Base-by-base conservation (phyloP, 2,797 vertebrate genomes). In the Myripristis jacobus region DNA sequence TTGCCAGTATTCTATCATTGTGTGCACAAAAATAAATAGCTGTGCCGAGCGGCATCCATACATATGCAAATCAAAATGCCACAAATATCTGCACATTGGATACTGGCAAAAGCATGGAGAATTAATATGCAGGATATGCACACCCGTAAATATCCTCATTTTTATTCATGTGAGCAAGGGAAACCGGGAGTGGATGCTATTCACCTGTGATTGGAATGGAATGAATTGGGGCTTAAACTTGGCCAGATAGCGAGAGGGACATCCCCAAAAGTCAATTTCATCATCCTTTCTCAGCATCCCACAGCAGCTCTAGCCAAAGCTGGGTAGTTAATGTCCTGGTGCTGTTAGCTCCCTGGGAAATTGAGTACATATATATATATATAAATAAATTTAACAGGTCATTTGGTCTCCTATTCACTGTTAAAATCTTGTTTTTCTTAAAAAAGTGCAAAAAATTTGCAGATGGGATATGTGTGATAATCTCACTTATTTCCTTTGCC, bases 211-310 rank as follows among this genome's bases (percentile, higher is more conserved):
- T 80, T 70, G 53, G 51, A 76, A 76, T 29, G 47, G 67, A 85
- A 76, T 70, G 57, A 81, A 80, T 77, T 57, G 50, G 22, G 50
- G 58, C 59, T 75, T 55, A 65, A 29, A 29, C 9, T 15, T 34
- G 36, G 36, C 66, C 63, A 56, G 34, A 78, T 55, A n/a, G 46
- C 47, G 69, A 21, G 61, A 64, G n/a, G n/a, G 59, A 83, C 58
- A 78, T 73, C 64, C 62, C 48, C 48, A 67, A 69, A 80, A 88
- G 72, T 78, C 78, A 80, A 88, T 89, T 87, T 71, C 29, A 2
- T 36, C 19, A 16, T 84, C 68, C 70, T 88, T 85, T 87, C 87
- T 80, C 55, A 31, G 12, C 16, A 55, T 53, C 55, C 62, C 63
- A 70, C 53, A 63, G 77, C 48, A 80, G 80, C 69, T 75, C 15